Evolutionary conservation across 2,113 vertebrate species (phyloP).

Genomic region (Camelus bactrianus): DNA sequence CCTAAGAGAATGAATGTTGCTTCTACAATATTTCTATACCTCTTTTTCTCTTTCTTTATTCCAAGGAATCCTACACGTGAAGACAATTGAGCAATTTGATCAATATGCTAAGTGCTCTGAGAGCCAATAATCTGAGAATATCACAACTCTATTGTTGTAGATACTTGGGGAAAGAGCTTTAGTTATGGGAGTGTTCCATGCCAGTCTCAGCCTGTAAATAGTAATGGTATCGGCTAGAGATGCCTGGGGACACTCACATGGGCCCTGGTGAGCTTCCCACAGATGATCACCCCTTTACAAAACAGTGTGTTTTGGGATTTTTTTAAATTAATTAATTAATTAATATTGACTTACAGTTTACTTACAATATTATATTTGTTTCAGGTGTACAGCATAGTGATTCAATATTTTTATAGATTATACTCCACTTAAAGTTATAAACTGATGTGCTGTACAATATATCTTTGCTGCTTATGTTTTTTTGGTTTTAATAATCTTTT

Average conservation of each 20-base stretch:
- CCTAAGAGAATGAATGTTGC: background rate
- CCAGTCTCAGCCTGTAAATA: background rate
- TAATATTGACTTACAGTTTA: no score
- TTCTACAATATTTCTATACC: background rate
- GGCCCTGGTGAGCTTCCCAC: background rate
- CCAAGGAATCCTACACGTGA: background rate
- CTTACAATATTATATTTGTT: no score
- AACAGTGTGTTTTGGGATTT: no score
- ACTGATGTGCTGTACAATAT: no score
- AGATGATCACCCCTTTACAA: background rate
- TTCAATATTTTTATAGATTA: no score
- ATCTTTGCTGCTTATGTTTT: no score
- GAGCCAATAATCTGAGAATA: background rate
- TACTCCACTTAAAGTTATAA: no score
- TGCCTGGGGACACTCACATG: no score
- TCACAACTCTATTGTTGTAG: background rate
- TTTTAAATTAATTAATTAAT: no score
- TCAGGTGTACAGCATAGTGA: no score
- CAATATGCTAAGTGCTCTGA: background rate
- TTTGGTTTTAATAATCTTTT: no score
- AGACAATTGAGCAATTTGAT: background rate
- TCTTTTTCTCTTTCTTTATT: background rate
- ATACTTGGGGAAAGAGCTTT: background rate
- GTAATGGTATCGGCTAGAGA: background rate
- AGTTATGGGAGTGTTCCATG: background rate